Conservation (phyloP, 2,113 vertebrate species). For the Myotis davidii region DNA sequence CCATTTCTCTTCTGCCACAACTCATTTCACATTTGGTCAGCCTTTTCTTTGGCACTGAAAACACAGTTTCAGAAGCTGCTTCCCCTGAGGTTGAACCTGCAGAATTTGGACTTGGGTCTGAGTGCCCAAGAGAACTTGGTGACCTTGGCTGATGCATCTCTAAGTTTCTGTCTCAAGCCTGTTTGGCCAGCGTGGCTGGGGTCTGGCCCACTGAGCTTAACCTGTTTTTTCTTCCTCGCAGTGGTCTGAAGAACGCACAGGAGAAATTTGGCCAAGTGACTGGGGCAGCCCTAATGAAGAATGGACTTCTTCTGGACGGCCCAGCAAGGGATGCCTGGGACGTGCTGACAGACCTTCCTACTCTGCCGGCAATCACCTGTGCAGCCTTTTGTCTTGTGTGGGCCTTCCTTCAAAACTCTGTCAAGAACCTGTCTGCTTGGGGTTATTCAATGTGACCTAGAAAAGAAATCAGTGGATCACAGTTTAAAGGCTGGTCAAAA, state of each 20-base stretch:
- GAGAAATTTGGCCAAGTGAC: slow-evolving; percentile 25
- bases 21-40: neutral
- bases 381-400: slow-evolving; percentile 20
- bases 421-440: slow-evolving; percentile 48
- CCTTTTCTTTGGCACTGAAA: neutral
- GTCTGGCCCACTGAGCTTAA: neutral
- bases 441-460: slow-evolving; percentile 18
- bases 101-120: neutral
- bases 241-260: slow-evolving; percentile 80
- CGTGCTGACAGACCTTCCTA: neutral
- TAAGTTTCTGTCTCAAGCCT: neutral
- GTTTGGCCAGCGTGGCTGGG: neutral
- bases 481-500: neutral
- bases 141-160: neutral
- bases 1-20: neutral
- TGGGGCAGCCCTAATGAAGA: neutral
- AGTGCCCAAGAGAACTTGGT: neutral
- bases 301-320: slow-evolving; percentile 20
- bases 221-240: slow-evolving; percentile 66
- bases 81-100: neutral
- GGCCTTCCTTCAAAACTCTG: slow-evolving; percentile 65
- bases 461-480: slow-evolving; percentile 42
- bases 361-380: neutral
- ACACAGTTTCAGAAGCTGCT: neutral
- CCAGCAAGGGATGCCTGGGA: neutral